Percentiles rank a stretch among this genome's conserved stretches.
phyloP scores from a whole-genome alignment of 2,797 vertebrate genomes.

The Sitta carolinensis region DNA sequence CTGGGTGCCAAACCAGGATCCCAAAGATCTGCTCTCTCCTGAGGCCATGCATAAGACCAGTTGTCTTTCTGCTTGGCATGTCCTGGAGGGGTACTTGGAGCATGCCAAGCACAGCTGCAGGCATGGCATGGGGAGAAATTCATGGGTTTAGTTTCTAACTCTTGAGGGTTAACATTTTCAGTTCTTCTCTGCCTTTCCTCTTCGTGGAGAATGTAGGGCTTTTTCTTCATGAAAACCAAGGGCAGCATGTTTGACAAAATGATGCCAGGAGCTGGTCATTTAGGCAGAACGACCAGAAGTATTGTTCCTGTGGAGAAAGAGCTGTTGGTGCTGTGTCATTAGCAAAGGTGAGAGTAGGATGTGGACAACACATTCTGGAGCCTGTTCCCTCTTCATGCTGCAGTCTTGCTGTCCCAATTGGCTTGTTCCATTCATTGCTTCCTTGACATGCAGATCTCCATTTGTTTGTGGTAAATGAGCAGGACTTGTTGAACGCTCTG shows the following conservation, averaged over 20 bases:
- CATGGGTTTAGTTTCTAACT: not conserved
- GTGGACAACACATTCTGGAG: not conserved
- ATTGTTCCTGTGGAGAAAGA: not conserved
- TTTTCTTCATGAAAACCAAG: not conserved
- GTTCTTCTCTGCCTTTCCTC: not conserved
- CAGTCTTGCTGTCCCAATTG: not conserved
- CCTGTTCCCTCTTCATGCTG: not conserved
- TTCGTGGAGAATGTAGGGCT: fast-evolving
- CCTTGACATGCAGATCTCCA: not conserved
- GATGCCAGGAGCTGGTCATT: not conserved
- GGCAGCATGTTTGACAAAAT: not conserved
- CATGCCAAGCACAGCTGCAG: fast-evolving
- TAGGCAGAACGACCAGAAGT: not conserved
- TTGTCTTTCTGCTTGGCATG: not conserved
- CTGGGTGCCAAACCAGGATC: not conserved
- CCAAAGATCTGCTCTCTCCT: not conserved
- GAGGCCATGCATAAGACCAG: fast-evolving
- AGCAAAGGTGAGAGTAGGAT: not conserved
- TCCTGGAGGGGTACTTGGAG: not conserved
- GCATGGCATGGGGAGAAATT: not conserved
- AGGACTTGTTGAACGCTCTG: not conserved
- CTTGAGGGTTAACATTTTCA: not conserved
- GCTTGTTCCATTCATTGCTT: fast-evolving
- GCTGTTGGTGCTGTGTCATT: not conserved
- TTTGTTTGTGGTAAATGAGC: not conserved